Conservation (phyloP, 2,113 vertebrate genomes). For the Eira barbara region DNA sequence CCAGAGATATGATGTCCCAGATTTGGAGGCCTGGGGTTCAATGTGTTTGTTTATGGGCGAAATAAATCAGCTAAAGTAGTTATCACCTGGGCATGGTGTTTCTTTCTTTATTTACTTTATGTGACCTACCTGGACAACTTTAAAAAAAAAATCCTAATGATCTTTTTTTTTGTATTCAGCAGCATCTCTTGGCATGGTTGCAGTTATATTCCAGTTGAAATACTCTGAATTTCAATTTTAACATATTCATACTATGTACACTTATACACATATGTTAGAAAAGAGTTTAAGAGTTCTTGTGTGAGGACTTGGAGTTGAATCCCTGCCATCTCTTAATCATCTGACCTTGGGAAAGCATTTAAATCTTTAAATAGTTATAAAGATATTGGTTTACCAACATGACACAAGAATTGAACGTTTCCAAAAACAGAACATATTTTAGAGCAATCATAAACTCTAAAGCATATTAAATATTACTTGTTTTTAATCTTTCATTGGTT, state of each 20-base stretch:
- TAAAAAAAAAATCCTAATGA: background rate
- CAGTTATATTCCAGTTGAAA: background rate
- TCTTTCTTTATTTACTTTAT: background rate
- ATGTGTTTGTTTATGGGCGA: background rate
- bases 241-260: background rate
- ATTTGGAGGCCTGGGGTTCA: background rate
- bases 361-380: background rate
- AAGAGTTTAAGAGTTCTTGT: background rate
- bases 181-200: background rate
- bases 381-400: background rate
- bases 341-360: background rate
- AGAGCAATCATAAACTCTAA: background rate
- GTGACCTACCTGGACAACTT: background rate
- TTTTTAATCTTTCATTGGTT: conserved; percentile 33
- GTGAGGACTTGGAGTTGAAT: background rate
- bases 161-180: background rate
- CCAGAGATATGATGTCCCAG: background rate
- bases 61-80: background rate
- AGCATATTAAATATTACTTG: background rate
- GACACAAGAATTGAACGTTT: background rate
- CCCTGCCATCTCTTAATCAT: background rate
- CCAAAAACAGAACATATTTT: background rate
- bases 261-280: background rate
- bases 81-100: background rate
- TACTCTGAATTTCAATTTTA: conserved; percentile 22